A percentile compares a stretch with the other conserved stretches of the same genome.
Conservation (phyloP, 1,140 invertebrate species). For the Drosophila littoralis region DNA sequence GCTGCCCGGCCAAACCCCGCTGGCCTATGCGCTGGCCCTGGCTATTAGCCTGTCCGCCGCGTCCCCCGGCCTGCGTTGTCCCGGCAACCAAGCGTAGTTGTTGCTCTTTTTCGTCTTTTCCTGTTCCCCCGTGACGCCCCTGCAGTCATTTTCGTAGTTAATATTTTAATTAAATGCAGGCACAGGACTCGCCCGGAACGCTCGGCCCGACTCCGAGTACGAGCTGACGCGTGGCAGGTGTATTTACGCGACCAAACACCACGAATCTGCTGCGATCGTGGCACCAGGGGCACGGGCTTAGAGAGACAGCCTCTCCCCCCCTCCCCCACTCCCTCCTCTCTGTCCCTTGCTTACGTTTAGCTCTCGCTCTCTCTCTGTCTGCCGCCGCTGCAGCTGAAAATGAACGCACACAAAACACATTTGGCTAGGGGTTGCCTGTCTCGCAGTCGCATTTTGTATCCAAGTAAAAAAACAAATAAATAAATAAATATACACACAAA, state of each 20-base stretch:
- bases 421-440: conserved; percentile 70
- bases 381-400: conserved; percentile 72
- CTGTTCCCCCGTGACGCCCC: conserved; percentile 1
- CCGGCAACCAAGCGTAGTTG: conserved; percentile 32
- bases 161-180: conserved; percentile 84
- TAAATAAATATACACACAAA: conserved; percentile 7
- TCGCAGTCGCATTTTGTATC: conserved; percentile 20
- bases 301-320: conserved; percentile 38
- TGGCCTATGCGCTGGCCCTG: not conserved
- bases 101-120: conserved; percentile 21
- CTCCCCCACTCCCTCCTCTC: conserved; percentile 23
- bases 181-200: conserved; percentile 45
- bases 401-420: conserved; percentile 41
- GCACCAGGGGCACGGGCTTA: conserved; percentile 63
- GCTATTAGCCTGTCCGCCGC: not conserved
- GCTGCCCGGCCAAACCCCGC: not conserved
- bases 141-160: conserved; percentile 75
- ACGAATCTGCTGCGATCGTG: conserved; percentile 29
- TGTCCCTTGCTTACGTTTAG: not conserved
- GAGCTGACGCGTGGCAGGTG: conserved; percentile 79
- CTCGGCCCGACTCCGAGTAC: conserved; percentile 1
- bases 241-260: conserved; percentile 61
- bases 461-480: conserved; percentile 3
- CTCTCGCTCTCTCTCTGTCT: not conserved
- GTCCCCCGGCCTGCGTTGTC: not conserved